Conservation (phyloP, 2,888 invertebrate genomes). For the Galeruca laticollis region DNA sequence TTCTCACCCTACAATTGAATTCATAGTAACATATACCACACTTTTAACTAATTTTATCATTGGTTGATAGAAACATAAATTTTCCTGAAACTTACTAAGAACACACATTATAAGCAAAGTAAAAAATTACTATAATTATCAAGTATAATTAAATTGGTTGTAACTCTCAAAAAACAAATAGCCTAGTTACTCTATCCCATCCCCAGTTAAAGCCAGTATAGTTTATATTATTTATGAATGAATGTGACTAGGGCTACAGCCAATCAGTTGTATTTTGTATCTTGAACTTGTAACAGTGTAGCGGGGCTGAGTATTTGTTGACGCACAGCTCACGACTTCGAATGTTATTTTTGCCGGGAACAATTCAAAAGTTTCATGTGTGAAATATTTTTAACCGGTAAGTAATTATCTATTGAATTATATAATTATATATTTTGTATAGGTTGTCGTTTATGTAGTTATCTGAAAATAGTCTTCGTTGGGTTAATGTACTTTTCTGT, state of each 20-base stretch:
- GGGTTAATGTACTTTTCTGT: background rate
- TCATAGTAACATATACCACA: too few species aligned
- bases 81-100: too few species aligned
- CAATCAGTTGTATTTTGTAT: slow-evolving; percentile 34
- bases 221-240: slow-evolving; percentile 30
- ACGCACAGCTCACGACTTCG: slow-evolving; percentile 12
- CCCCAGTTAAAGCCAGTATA: background rate
- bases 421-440: background rate
- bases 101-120: too few species aligned
- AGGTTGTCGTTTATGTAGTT: background rate
- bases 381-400: background rate
- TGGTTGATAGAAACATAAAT: too few species aligned
- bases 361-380: slow-evolving; percentile 16
- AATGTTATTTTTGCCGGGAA: slow-evolving; percentile 12
- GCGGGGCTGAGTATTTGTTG: slow-evolving; percentile 23
- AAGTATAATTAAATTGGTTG: background rate
- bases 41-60: too few species aligned
- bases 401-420: background rate
- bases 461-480: background rate
- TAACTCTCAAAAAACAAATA: too few species aligned
- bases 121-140: background rate
- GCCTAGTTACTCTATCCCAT: background rate
- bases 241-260: slow-evolving; percentile 25
- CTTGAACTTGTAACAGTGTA: slow-evolving; percentile 32
- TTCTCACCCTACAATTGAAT: too few species aligned